Conservation (phyloP, 2,113 vertebrate genomes). For the Macaca mulatta region DNA sequence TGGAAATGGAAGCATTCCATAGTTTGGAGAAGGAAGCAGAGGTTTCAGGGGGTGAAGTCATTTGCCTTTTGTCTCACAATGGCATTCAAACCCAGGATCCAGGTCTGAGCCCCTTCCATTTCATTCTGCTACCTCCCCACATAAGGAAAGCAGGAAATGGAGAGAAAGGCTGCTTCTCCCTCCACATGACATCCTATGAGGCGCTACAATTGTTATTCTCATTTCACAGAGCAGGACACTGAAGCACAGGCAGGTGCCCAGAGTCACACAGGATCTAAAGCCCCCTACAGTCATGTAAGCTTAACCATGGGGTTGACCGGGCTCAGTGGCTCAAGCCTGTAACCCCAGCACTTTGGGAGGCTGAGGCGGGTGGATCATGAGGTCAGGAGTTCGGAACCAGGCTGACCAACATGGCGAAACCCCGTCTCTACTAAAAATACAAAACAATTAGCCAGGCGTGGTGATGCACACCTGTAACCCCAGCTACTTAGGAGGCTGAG, state of each 20-base stretch:
- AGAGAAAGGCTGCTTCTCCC: neutral
- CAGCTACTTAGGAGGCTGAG: no score
- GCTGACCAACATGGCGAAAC: no score
- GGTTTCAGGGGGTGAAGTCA: neutral
- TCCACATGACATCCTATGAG: neutral
- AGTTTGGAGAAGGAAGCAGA: neutral
- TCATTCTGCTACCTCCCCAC: neutral
- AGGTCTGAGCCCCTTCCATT: neutral
- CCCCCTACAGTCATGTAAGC: neutral
- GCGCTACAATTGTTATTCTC: neutral
- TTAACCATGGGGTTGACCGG: neutral
- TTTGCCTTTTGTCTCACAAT: accelerated
- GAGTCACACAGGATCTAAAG: neutral
- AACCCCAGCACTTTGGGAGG: no score
- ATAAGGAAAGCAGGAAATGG: neutral
- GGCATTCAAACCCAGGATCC: neutral
- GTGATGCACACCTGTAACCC: no score
- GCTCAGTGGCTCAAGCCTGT: no score
- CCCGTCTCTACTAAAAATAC: no score
- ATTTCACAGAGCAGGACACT: neutral
- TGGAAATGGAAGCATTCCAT: neutral
- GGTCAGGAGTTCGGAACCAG: no score
- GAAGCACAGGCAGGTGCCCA: neutral
- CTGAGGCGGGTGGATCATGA: no score
- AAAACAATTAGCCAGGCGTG: no score